Evolutionary conservation across 2,797 vertebrate genomes (phyloP).

Genomic region (Limosa lapponica): DNA sequence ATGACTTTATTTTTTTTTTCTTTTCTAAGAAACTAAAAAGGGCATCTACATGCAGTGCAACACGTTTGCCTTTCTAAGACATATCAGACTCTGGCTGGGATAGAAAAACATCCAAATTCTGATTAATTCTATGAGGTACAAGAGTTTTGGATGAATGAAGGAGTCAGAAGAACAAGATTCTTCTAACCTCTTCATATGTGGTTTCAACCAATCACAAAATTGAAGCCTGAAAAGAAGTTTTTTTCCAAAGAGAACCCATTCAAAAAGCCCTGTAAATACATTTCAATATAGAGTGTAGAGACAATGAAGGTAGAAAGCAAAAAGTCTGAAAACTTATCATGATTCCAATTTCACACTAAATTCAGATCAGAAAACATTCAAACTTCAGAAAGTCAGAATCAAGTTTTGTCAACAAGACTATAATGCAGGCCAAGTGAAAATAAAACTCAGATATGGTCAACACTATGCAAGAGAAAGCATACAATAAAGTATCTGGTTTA

Average conservation of each 20-base stretch:
- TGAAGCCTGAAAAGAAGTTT: background rate
- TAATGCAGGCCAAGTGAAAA: background rate
- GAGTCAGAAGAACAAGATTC: background rate
- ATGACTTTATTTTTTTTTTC: background rate
- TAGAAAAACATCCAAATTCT: background rate
- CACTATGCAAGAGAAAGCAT: background rate
- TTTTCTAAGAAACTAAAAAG: background rate
- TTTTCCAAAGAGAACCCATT: background rate
- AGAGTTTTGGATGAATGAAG: background rate
- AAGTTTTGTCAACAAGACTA: background rate
- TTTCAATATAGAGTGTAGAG: background rate
- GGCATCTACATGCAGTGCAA: background rate
- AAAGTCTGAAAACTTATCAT: background rate
- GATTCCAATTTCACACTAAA: background rate
- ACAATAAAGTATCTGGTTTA: background rate
- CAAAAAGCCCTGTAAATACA: background rate
- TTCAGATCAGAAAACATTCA: background rate
- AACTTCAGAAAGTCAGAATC: background rate
- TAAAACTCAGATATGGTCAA: background rate
- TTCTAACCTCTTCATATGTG: background rate
- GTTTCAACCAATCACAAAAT: background rate
- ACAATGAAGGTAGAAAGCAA: background rate
- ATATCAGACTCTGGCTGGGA: fast-evolving
- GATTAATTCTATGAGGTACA: background rate
- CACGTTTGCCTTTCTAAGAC: background rate